Evolutionary conservation across 2,888 invertebrate genomes (phyloP).

Genomic region (Luffia ferchaultella): DNA sequence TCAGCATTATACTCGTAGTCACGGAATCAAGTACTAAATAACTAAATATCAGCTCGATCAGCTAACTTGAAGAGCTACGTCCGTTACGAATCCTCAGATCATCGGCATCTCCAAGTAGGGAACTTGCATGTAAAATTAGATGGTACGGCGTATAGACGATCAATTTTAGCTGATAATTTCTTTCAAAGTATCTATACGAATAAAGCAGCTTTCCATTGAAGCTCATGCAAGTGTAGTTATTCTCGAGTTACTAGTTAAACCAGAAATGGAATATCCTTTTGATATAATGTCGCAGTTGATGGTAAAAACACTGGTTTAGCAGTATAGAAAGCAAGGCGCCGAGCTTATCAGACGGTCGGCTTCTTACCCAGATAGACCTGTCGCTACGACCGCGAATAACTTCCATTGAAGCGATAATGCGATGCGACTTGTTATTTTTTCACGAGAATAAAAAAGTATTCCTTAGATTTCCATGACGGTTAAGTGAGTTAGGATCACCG

Average conservation of each 20-base stretch:
- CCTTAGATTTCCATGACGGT: too few relatives aligned
- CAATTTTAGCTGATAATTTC: too few relatives aligned
- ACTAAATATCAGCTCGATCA: too few relatives aligned
- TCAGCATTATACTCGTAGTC: too few relatives aligned
- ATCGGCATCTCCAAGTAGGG: too few relatives aligned
- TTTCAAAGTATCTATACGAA: too few relatives aligned
- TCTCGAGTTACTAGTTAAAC: neutral
- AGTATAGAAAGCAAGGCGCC: slow-evolving; percentile 3
- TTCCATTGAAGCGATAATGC: slow-evolving; percentile 2
- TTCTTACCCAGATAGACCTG: slow-evolving; percentile 2
- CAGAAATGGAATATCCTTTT: neutral
- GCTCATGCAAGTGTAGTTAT: neutral
- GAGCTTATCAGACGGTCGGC: slow-evolving; percentile 5
- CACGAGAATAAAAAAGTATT: neutral
- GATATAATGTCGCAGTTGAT: neutral
- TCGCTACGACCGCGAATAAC: slow-evolving; percentile 2
- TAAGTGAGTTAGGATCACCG: too few relatives aligned
- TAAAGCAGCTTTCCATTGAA: neutral
- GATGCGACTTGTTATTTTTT: neutral
- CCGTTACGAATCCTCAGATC: too few relatives aligned
- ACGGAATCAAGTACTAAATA: too few relatives aligned
- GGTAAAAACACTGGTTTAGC: neutral
- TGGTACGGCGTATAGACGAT: too few relatives aligned
- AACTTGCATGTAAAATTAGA: too few relatives aligned
- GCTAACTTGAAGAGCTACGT: too few relatives aligned